A percentile compares a stretch with the other conserved stretches of the same genome.
Conservation (phyloP, 2,888 invertebrate species). For the Ferdinandea cuprea region DNA sequence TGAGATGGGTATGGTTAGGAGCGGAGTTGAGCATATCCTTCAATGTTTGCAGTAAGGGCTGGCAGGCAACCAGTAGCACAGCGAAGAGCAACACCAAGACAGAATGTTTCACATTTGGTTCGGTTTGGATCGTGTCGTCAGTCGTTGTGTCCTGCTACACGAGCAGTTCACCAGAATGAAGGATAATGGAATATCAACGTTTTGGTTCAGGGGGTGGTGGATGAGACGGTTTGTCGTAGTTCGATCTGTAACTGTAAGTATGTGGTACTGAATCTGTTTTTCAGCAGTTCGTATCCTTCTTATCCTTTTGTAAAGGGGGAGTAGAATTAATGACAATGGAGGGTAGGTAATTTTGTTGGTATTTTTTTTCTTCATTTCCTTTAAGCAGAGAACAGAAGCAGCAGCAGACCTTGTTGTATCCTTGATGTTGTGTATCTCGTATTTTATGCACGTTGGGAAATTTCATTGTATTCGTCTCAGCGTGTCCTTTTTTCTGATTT, state of each 20-base stretch:
- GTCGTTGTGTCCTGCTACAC: conserved; percentile 42
- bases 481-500: conserved; percentile 37
- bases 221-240: conserved; percentile 55
- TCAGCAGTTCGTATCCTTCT: conserved; percentile 40
- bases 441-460: conserved; percentile 72
- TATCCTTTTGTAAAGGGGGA: conserved; percentile 40
- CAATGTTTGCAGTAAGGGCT: conserved; percentile 46
- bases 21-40: conserved; percentile 54
- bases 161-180: conserved; percentile 33
- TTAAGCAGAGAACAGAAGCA: conserved; percentile 36
- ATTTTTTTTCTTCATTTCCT: conserved; percentile 49
- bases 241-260: conserved; percentile 75
- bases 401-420: conserved; percentile 50
- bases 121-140: conserved; percentile 51
- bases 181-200: conserved; percentile 70
- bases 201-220: neutral
- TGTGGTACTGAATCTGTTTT: conserved; percentile 59
- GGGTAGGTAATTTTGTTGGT: conserved; percentile 72
- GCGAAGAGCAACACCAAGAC: conserved; percentile 42
- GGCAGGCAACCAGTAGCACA: conserved; percentile 14
- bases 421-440: conserved; percentile 66
- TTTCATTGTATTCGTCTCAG: conserved; percentile 65
- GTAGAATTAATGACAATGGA: conserved; percentile 66
- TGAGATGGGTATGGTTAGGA: conserved; percentile 28
- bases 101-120: conserved; percentile 67